Percentiles rank a stretch among this genome's conserved stretches.
Conservation (phyloP, 2,888 invertebrate genomes). For the Chirona hameri region DNA sequence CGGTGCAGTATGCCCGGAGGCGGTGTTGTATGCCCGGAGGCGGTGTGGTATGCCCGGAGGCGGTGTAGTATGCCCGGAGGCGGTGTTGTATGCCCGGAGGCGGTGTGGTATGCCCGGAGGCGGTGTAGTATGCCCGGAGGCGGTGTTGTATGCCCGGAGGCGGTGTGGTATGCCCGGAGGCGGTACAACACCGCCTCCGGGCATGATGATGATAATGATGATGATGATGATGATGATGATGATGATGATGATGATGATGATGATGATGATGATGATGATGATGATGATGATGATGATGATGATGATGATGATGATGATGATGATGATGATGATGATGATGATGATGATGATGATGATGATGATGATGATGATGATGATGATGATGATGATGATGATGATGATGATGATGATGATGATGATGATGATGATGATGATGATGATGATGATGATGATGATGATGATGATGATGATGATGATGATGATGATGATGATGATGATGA, state of each 20-base stretch:
- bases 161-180: no score
- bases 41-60: no score
- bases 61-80: no score
- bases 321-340: slow-evolving; percentile 22
- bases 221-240: slow-evolving; percentile 22
- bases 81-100: no score
- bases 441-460: slow-evolving; percentile 22
- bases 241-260: slow-evolving; percentile 22
- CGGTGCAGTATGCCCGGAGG: no score
- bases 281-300: slow-evolving; percentile 22
- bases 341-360: slow-evolving; percentile 22
- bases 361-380: slow-evolving; percentile 22
- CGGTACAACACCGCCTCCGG: no score
- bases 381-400: slow-evolving; percentile 22
- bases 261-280: slow-evolving; percentile 22
- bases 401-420: slow-evolving; percentile 22
- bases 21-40: no score
- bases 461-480: slow-evolving; percentile 22
- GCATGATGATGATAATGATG: slow-evolving; percentile 7
- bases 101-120: no score
- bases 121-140: no score
- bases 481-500: slow-evolving; percentile 22
- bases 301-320: slow-evolving; percentile 22
- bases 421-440: slow-evolving; percentile 22
- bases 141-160: no score